Conservation (phyloP, 2,113 vertebrate species). For the Antechinus flavipes region DNA sequence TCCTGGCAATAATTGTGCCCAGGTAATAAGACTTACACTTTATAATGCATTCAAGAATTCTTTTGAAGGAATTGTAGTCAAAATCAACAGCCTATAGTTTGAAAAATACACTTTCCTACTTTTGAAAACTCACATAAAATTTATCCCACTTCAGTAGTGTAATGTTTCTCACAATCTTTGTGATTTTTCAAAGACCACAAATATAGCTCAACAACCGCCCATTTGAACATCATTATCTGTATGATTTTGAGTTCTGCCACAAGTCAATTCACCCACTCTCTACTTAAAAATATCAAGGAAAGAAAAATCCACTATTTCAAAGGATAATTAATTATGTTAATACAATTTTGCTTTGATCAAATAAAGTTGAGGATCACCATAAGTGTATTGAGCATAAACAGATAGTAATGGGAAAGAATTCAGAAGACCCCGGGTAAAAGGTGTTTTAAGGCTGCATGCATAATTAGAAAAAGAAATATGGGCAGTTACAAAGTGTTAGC, state of each 20-base stretch:
- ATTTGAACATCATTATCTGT: not conserved
- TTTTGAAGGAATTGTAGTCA: not conserved
- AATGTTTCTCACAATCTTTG: no score
- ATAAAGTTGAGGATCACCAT: not conserved
- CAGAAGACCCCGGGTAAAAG: not conserved
- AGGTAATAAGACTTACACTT: not conserved
- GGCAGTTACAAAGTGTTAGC: not conserved
- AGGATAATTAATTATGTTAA: not conserved
- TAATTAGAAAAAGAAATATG: not conserved
- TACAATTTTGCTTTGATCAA: not conserved
- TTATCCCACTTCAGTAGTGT: not conserved
- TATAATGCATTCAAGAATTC: not conserved
- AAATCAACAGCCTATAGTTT: not conserved
- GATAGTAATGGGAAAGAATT: not conserved
- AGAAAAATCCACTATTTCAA: not conserved
- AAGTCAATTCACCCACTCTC: not conserved
- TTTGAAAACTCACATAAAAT: not conserved
- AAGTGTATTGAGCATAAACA: not conserved
- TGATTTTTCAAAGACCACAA: not conserved
- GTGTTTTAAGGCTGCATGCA: not conserved
- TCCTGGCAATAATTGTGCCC: not conserved
- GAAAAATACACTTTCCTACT: not conserved
- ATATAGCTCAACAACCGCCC: not conserved
- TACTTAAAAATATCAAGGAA: not conserved
- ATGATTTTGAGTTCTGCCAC: not conserved